Conservation (phyloP, 2,797 vertebrate species). For the Holocentrus rufus region DNA sequence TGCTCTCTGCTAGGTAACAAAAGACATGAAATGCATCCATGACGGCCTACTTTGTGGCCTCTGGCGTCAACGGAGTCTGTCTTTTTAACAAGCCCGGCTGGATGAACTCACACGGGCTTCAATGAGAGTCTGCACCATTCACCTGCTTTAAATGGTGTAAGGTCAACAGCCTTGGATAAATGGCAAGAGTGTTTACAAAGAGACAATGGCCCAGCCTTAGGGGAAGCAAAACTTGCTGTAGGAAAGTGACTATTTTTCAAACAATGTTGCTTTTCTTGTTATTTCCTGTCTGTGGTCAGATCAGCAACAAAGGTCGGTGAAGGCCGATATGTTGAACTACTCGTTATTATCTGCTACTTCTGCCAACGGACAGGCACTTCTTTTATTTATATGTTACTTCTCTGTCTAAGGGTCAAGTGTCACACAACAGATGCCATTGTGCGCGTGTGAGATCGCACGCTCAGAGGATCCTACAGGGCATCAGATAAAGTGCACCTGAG, state of each 20-base stretch:
- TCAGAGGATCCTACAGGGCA: constrained; percentile 64
- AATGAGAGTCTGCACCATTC: constrained; percentile 12
- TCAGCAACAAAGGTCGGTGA: constrained; percentile 3
- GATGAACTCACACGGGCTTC: neutral
- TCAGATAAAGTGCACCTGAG: constrained; percentile 75
- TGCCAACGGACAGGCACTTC: neutral
- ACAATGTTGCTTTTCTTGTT: neutral
- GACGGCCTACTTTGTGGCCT: constrained; percentile 4
- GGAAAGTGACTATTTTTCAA: neutral
- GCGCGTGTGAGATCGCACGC: constrained; percentile 27
- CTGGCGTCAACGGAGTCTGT: neutral
- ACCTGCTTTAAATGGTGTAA: constrained; percentile 35
- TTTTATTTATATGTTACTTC: constrained; percentile 45
- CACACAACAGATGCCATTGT: constrained; percentile 56
- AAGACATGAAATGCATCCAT: constrained; percentile 7
- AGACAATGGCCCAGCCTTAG: constrained; percentile 27
- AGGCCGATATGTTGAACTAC: neutral
- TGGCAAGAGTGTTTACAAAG: constrained; percentile 27
- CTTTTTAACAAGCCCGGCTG: neutral
- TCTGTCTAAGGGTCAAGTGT: constrained; percentile 55
- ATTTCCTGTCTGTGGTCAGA: neutral
- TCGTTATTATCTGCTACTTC: constrained; percentile 3
- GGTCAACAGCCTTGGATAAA: constrained; percentile 34
- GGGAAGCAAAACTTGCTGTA: neutral
- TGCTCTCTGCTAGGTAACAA: constrained; percentile 1